Evolutionary conservation across 2,888 invertebrate genomes (phyloP).

Genomic region (Sinotaia quadrata): DNA sequence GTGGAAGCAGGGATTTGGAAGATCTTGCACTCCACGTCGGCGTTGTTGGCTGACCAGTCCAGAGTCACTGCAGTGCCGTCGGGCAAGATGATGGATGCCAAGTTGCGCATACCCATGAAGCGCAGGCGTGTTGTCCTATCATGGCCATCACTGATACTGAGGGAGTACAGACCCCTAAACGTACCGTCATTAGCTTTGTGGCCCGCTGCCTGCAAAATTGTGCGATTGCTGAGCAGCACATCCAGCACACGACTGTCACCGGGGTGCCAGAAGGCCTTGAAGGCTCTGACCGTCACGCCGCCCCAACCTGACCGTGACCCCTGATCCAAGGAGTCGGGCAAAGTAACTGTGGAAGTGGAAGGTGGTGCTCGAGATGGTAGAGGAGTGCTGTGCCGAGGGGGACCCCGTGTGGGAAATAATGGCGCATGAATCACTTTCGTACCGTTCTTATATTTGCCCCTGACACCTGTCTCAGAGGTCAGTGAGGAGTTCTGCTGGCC

Average conservation of each 20-base stretch:
- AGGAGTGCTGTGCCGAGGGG: slow-evolving; percentile 11
- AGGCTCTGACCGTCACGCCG: slow-evolving; percentile 31
- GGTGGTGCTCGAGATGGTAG: background rate
- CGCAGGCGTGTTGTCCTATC: slow-evolving; percentile 29
- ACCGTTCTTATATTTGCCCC: background rate
- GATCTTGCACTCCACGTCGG: slow-evolving; percentile 40
- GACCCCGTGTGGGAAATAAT: background rate
- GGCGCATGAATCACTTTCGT: background rate
- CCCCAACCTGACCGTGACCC: background rate
- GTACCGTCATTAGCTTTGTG: slow-evolving; percentile 40
- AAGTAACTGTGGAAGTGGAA: background rate
- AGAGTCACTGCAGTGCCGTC: slow-evolving; percentile 40
- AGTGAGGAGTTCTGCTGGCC: background rate
- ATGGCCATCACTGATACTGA: slow-evolving; percentile 31
- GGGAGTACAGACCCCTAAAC: slow-evolving; percentile 35
- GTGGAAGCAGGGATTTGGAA: slow-evolving; percentile 25
- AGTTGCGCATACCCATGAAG: slow-evolving; percentile 34
- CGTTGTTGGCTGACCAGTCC: slow-evolving; percentile 39
- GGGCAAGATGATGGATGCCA: slow-evolving; percentile 42
- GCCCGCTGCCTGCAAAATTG: slow-evolving; percentile 34
- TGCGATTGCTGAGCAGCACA: slow-evolving; percentile 36
- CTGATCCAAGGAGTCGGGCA: slow-evolving; percentile 9
- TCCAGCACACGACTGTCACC: slow-evolving; percentile 41
- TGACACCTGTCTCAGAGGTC: background rate
- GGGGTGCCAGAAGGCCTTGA: slow-evolving; percentile 39